These are phyloP conservation scores for Sycon ciliatum DNA, from an alignment of 37 sponge, comb jelly and placozoan species.

Conservation along the genomic window DNA sequence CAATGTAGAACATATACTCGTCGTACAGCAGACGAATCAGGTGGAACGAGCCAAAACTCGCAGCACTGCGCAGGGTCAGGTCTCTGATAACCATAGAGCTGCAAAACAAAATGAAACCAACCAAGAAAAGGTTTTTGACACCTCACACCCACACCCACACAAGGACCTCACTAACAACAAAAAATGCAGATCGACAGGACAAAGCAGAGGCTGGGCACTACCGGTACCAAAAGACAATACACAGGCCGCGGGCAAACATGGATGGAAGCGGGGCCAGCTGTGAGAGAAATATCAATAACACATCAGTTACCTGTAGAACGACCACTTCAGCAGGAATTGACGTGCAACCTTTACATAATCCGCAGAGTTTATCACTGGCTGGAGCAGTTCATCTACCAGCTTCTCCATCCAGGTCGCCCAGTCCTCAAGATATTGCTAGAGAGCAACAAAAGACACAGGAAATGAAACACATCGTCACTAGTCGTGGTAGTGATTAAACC, in stretches of 20 bases:
- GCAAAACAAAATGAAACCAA: neutral
- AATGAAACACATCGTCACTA: too few relatives aligned
- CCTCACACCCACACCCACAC: too few relatives aligned
- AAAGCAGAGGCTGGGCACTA: too few relatives aligned
- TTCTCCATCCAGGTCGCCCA: slow-evolving; percentile 89
- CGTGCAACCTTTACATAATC: slow-evolving; percentile 73
- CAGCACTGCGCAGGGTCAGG: slow-evolving; percentile 92
- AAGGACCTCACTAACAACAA: too few relatives aligned
- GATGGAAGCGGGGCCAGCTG: too few relatives aligned
- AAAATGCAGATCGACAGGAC: too few relatives aligned
- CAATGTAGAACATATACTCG: slow-evolving; percentile 97
- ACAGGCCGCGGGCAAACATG: too few relatives aligned
- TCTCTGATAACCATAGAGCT: slow-evolving; percentile 98
- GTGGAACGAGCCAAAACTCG: slow-evolving; percentile 98
- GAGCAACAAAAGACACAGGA: neutral
- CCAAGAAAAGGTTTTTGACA: neutral
- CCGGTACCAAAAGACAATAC: too few relatives aligned
- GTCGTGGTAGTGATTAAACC: too few relatives aligned
- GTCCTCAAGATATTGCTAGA: slow-evolving; percentile 68
- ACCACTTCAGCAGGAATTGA: slow-evolving; percentile 97
- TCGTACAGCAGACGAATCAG: slow-evolving; percentile 91
- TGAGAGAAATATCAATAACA: neutral
- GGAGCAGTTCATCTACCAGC: slow-evolving; percentile 68
- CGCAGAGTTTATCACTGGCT: slow-evolving; percentile 41
- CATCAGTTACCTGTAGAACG: slow-evolving; percentile 83